Conservation (phyloP, 2,888 invertebrate species). For the Parascotia fuliginaria region DNA sequence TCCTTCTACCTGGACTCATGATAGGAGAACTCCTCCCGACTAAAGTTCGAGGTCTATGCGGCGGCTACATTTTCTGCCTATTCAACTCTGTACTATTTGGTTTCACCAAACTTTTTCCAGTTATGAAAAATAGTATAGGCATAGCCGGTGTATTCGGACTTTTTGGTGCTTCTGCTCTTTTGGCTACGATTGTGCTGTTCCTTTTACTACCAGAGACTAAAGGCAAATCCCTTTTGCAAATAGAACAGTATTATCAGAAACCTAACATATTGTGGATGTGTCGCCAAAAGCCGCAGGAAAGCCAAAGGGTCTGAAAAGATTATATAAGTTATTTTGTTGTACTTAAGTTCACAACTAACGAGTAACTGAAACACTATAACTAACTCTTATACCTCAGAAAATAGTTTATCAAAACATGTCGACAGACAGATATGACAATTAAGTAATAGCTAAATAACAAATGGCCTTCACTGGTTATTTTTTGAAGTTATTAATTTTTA, state of each 20-base stretch:
- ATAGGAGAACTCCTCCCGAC: slow-evolving; percentile 91
- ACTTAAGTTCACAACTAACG: slow-evolving; percentile 26
- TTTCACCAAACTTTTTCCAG: slow-evolving; percentile 89
- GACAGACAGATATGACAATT: too few relatives aligned
- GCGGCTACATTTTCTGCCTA: slow-evolving; percentile 90
- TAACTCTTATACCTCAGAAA: neutral
- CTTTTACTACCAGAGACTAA: slow-evolving; percentile 91
- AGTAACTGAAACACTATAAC: neutral
- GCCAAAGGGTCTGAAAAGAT: slow-evolving; percentile 60
- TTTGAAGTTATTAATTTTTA: too few relatives aligned
- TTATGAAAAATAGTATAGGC: slow-evolving; percentile 86
- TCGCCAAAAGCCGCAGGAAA: slow-evolving; percentile 66
- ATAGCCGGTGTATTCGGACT: slow-evolving; percentile 89
- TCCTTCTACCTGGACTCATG: slow-evolving; percentile 91
- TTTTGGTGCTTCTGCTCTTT: slow-evolving; percentile 88
- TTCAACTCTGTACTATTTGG: slow-evolving; percentile 89
- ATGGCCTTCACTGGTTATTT: too few relatives aligned
- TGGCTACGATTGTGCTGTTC: slow-evolving; percentile 88
- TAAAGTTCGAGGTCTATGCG: slow-evolving; percentile 89
- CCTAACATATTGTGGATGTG: slow-evolving; percentile 87
- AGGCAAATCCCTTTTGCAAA: slow-evolving; percentile 89
- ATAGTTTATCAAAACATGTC: too few relatives aligned
- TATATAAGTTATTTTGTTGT: slow-evolving; percentile 28
- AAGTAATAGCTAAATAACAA: too few relatives aligned
- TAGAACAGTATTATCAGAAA: slow-evolving; percentile 92